Conservation (phyloP, 53 echinoderm and acorn worm species). For the Astropecten irregularis region DNA sequence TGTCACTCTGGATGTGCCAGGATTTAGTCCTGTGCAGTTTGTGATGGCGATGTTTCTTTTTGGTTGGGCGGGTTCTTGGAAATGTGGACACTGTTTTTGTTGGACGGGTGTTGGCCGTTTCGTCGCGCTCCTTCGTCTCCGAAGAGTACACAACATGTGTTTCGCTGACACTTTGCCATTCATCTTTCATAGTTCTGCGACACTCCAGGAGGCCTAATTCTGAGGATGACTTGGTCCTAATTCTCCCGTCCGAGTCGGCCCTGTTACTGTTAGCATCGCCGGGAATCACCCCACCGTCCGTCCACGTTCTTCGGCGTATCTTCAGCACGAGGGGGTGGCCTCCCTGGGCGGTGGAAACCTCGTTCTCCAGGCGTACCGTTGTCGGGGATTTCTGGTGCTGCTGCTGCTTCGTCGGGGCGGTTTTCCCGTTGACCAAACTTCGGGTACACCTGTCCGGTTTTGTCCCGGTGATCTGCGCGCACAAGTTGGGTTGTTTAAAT, state of each 20-base stretch:
- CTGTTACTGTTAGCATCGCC: background rate
- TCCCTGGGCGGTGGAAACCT: background rate
- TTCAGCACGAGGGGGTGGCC: constrained; percentile 32
- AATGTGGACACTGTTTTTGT: background rate
- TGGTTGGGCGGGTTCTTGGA: too few relatives aligned
- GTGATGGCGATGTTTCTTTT: too few relatives aligned
- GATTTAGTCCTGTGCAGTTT: too few relatives aligned
- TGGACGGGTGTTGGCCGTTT: background rate
- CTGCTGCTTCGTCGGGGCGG: too few relatives aligned
- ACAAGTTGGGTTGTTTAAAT: background rate
- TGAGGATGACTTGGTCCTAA: background rate
- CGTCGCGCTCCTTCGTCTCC: background rate
- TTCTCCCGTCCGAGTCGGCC: background rate
- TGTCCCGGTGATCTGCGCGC: background rate
- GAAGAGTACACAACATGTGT: background rate
- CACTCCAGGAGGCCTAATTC: background rate
- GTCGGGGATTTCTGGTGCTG: background rate
- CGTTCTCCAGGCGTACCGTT: background rate
- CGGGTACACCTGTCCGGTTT: background rate
- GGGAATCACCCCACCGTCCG: too few relatives aligned
- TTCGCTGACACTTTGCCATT: constrained; percentile 29
- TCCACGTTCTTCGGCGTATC: constrained; percentile 48
- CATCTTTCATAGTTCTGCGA: background rate
- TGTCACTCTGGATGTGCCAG: too few relatives aligned
- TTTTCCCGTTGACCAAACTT: background rate